A percentile compares a stretch with the other conserved stretches of the same genome.
Evolutionary conservation across 2,113 vertebrate species (phyloP).

Genomic region (Scophthalmus maximus): DNA sequence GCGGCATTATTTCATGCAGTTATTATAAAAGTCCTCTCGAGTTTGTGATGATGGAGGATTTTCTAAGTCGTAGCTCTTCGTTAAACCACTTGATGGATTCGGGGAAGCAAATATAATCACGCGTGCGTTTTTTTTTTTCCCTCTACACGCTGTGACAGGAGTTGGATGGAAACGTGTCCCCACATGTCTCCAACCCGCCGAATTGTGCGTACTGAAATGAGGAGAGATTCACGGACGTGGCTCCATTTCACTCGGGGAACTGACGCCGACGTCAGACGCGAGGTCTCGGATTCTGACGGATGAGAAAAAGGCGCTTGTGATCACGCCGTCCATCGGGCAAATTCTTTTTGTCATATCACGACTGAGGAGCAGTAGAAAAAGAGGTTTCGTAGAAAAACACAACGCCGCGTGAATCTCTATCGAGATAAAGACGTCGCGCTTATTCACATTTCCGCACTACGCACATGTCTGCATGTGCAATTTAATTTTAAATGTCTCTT

Average conservation of each 20-base stretch:
- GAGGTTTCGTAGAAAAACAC: too few species aligned
- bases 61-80: conserved; percentile 57
- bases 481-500: too few species aligned
- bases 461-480: too few species aligned
- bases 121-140: conserved; percentile 26
- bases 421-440: too few species aligned
- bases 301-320: too few species aligned
- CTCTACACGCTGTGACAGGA: conserved; percentile 11
- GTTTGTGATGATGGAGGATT: conserved; percentile 46
- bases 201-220: conserved; percentile 59
- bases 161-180: conserved; percentile 47
- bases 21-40: conserved; percentile 56
- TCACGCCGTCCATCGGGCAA: too few species aligned
- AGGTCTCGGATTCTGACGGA: conserved; percentile 14
- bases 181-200: conserved; percentile 37
- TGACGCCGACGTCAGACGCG: conserved; percentile 8
- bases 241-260: conserved; percentile 28
- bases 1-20: conserved; percentile 57
- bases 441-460: too few species aligned
- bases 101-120: conserved; percentile 57
- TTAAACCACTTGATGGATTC: conserved; percentile 62
- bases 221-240: conserved; percentile 37
- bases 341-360: too few species aligned
- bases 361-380: too few species aligned
- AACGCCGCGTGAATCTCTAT: too few species aligned